Percentiles rank a stretch among this genome's conserved stretches.
phyloP scores from a whole-genome alignment of 2,797 vertebrate genomes.

The Hozukius guyotensis region DNA sequence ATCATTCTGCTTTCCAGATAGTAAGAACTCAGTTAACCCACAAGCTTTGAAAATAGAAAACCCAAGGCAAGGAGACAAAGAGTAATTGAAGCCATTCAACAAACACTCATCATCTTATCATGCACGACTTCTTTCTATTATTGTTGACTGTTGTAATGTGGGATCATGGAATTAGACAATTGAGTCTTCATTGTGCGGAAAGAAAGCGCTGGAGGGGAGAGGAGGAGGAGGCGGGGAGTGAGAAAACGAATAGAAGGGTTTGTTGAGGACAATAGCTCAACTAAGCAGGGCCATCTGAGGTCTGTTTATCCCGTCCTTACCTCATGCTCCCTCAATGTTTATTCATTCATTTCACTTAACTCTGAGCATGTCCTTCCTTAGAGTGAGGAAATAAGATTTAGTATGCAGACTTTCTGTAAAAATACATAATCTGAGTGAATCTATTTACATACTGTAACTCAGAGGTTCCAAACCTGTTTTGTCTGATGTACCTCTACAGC shows the following conservation, averaged over 20 bases:
- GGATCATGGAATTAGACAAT: constrained; percentile 56
- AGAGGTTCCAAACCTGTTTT: background rate
- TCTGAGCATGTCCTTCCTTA: background rate
- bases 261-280: constrained; percentile 68
- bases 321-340: constrained; percentile 52
- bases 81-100: background rate
- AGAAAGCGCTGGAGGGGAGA: background rate
- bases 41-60: background rate
- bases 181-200: constrained; percentile 55
- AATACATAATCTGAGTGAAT: background rate
- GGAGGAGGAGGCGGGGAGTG: background rate
- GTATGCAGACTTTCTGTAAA: constrained; percentile 6
- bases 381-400: constrained; percentile 8
- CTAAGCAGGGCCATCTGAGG: constrained; percentile 60
- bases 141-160: constrained; percentile 60
- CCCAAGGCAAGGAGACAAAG: background rate
- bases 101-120: constrained; percentile 24
- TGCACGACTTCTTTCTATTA: constrained; percentile 25
- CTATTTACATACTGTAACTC: background rate
- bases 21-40: background rate
- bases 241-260: constrained; percentile 33
- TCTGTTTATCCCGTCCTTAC: constrained; percentile 63
- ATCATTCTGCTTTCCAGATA: background rate
- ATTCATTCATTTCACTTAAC: constrained; percentile 48
- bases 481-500: background rate